Conservation (phyloP, 1,140 invertebrate genomes). For the Gonatopus flavifemur region DNA sequence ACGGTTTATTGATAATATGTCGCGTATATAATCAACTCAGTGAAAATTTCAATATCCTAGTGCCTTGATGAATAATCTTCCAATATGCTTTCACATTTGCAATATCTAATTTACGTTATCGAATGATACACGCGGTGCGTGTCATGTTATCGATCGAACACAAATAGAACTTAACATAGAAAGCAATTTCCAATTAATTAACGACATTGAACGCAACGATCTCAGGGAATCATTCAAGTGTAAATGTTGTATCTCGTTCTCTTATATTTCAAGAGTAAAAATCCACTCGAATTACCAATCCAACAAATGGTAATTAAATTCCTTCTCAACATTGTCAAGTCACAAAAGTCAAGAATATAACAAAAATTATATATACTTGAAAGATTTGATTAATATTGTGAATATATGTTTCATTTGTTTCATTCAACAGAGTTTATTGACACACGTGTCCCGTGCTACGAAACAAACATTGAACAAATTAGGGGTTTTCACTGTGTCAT, state of each 20-base stretch:
- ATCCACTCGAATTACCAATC: too few species aligned
- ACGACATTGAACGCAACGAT: background rate
- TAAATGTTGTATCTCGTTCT: background rate
- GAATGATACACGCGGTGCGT: too few species aligned
- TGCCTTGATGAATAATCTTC: too few species aligned
- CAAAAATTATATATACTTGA: background rate
- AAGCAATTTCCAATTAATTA: slow-evolving; percentile 8
- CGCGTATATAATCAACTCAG: too few species aligned
- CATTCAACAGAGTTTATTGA: slow-evolving; percentile 81
- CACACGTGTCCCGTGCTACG: slow-evolving; percentile 91
- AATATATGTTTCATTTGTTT: too few species aligned
- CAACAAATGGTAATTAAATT: slow-evolving; percentile 6
- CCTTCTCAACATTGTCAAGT: slow-evolving; percentile 21
- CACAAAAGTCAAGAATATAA: background rate
- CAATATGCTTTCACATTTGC: too few species aligned
- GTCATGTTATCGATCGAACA: slow-evolving; percentile 13
- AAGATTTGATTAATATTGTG: background rate
- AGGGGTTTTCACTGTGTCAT: slow-evolving; percentile 96
- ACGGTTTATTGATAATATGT: too few species aligned
- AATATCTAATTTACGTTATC: too few species aligned
- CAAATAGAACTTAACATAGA: background rate
- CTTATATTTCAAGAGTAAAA: too few species aligned
- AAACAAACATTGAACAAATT: slow-evolving; percentile 93
- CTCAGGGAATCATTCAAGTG: too few species aligned
- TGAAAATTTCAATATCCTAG: too few species aligned